These are phyloP conservation scores for Chouioia cunea DNA, from an alignment of 2,888 invertebrate genomes.

Conservation along the genomic window DNA sequence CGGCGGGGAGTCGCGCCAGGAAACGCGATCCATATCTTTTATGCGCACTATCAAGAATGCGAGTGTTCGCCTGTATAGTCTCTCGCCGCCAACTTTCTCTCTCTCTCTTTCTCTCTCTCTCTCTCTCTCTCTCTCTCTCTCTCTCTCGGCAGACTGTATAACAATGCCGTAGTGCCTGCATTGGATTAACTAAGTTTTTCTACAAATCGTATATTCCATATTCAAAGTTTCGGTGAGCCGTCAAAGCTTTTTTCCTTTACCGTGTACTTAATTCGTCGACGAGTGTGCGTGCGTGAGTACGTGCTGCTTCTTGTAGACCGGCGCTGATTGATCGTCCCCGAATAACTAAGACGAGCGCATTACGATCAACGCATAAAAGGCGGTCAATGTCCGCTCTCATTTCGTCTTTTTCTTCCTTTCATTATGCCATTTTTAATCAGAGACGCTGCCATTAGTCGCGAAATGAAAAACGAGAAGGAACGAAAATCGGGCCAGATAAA, in stretches of 20 bases:
- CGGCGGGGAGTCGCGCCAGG: slow-evolving; percentile 6
- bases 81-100: background rate
- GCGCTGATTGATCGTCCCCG: slow-evolving; percentile 63
- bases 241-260: slow-evolving; percentile 27
- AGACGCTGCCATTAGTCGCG: slow-evolving; percentile 55
- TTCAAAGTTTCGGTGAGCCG: slow-evolving; percentile 17
- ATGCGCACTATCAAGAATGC: background rate
- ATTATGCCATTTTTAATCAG: slow-evolving; percentile 66
- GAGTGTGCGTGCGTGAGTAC: no score
- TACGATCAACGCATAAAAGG: background rate
- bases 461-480: slow-evolving; percentile 43
- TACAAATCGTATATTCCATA: slow-evolving; percentile 4
- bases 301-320: slow-evolving; percentile 56
- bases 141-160: background rate
- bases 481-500: slow-evolving; percentile 62
- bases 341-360: slow-evolving; percentile 57
- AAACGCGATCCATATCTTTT: background rate
- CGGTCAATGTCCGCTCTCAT: slow-evolving; percentile 56
- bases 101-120: background rate
- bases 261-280: no score
- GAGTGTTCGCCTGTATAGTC: no score
- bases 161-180: background rate
- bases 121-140: slow-evolving; percentile 1
- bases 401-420: slow-evolving; percentile 56
- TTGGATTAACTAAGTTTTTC: background rate